Evolutionary conservation across 2,797 vertebrate species (phyloP).

Genomic region (Balearica regulorum): DNA sequence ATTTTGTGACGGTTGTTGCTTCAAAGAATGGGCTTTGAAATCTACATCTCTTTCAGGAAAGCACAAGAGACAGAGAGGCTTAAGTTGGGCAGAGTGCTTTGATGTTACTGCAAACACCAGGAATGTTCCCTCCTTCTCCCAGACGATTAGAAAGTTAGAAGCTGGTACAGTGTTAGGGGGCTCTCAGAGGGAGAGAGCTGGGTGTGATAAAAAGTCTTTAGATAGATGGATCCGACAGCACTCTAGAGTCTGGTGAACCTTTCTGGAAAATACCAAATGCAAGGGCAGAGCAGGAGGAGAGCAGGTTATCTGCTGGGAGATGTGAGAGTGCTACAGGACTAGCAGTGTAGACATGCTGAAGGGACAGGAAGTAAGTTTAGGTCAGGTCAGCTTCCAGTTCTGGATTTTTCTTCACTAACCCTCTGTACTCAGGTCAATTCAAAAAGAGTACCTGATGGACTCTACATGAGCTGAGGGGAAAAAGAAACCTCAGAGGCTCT

Average conservation of each 20-base stretch:
- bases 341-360: not conserved
- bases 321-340: not conserved
- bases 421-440: not conserved
- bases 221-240: not conserved
- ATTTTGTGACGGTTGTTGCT: not conserved
- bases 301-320: not conserved
- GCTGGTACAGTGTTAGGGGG: not conserved
- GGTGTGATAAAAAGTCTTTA: not conserved
- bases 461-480: not conserved
- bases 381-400: not conserved
- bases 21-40: not conserved
- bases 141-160: not conserved
- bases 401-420: not conserved
- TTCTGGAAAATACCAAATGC: not conserved
- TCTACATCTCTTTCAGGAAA: not conserved
- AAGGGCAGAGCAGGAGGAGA: not conserved
- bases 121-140: not conserved
- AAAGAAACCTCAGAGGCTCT: not conserved
- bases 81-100: not conserved
- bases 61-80: not conserved
- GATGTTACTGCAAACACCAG: not conserved
- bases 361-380: not conserved
- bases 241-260: not conserved
- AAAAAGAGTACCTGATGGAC: not conserved
- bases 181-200: not conserved